Percentiles rank a stretch among this genome's conserved stretches.
Conservation (phyloP, 2,888 invertebrate genomes). For the Sarcophaga rosellei region DNA sequence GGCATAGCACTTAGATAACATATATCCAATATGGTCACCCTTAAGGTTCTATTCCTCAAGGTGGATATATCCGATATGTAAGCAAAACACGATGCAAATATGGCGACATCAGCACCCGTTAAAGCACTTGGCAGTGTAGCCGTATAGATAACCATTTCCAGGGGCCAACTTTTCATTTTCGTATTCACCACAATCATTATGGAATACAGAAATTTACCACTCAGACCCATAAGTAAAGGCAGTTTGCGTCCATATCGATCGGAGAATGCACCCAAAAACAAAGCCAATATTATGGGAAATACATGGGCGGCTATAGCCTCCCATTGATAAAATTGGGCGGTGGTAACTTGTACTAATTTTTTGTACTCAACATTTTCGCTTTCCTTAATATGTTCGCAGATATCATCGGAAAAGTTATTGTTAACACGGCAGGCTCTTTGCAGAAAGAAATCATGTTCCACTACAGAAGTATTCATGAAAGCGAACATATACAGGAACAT, state of each 20-base stretch:
- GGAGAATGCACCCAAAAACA: conserved; percentile 92
- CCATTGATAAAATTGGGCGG: conserved; percentile 89
- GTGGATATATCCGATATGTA: conserved; percentile 91
- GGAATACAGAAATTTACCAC: conserved; percentile 89
- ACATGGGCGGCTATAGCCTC: conserved; percentile 88
- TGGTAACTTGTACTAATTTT: conserved; percentile 87
- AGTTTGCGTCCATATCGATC: conserved; percentile 90
- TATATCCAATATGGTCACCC: conserved; percentile 91
- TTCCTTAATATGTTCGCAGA: conserved; percentile 85
- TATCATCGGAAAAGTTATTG: conserved; percentile 85
- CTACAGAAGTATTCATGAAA: conserved; percentile 90
- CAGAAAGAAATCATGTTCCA: conserved; percentile 90
- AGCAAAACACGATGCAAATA: conserved; percentile 89
- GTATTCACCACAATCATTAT: conserved; percentile 88
- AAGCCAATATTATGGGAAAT: conserved; percentile 88
- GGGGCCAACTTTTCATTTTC: conserved; percentile 85
- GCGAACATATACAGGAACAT: conserved; percentile 95
- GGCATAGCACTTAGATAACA: conserved; percentile 93
- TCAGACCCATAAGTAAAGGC: conserved; percentile 87
- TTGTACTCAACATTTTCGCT: conserved; percentile 83
- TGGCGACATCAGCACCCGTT: conserved; percentile 90
- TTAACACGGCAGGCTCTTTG: conserved; percentile 90
- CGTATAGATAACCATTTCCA: conserved; percentile 88
- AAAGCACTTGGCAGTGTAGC: conserved; percentile 89
- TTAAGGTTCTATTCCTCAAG: conserved; percentile 86